These are phyloP conservation scores for Lagocephalus sceleratus DNA, from an alignment of 2,797 vertebrate species.

Conservation along the genomic window DNA sequence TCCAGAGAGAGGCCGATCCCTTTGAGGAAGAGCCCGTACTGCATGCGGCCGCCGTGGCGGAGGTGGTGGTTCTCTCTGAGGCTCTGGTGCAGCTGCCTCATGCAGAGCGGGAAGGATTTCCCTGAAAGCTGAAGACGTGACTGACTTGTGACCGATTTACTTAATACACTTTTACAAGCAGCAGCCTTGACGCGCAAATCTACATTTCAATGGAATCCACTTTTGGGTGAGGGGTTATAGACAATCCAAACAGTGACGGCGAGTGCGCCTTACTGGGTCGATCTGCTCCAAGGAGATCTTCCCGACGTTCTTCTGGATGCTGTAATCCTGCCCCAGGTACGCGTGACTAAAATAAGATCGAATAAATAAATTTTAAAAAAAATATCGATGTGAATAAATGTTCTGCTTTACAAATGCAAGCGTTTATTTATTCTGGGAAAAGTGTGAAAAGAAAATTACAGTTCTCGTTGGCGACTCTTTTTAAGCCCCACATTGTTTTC, in stretches of 20 bases:
- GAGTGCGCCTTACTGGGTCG: constrained; percentile 83
- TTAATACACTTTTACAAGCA: no score
- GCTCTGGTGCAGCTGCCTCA: constrained; percentile 90
- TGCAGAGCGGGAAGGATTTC: constrained; percentile 93
- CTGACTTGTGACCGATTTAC: background rate
- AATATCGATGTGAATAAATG: background rate
- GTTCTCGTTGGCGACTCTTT: no score
- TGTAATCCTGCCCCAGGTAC: constrained; percentile 95
- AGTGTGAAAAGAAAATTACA: background rate
- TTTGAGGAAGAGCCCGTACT: constrained; percentile 96
- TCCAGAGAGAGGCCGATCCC: constrained; percentile 93
- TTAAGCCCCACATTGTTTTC: constrained; percentile 5
- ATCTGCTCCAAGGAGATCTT: constrained; percentile 96
- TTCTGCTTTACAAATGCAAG: background rate
- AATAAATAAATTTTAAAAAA: no score
- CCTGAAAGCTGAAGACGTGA: constrained; percentile 77
- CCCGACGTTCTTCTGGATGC: constrained; percentile 84
- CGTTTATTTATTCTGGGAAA: background rate
- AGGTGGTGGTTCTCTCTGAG: constrained; percentile 92
- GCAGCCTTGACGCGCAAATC: background rate
- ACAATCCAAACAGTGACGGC: no score
- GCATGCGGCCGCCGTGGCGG: constrained; percentile 94
- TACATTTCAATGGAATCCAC: background rate
- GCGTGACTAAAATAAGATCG: constrained; percentile 81
- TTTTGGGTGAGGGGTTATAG: background rate